Evolutionary conservation across 2,797 vertebrate species (phyloP).

Genomic region (Mormyrops boulengeri): DNA sequence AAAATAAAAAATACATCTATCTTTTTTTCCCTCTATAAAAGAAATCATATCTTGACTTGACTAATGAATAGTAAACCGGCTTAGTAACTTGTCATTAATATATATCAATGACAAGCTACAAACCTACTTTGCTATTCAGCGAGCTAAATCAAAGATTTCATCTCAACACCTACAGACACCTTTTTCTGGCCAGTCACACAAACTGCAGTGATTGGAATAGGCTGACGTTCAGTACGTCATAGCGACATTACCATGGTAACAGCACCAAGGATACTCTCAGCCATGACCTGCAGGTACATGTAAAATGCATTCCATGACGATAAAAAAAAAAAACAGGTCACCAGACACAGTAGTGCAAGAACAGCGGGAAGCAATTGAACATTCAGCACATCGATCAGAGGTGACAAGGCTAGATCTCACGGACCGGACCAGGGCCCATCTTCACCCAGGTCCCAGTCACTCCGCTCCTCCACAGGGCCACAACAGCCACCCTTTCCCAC

Average conservation of each 20-base stretch:
- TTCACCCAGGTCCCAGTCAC: neutral
- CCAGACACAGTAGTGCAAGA: neutral
- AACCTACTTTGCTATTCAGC: neutral
- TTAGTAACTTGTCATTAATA: neutral
- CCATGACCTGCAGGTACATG: neutral
- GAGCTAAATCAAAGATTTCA: neutral
- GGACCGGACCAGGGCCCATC: neutral
- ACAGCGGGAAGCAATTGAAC: neutral
- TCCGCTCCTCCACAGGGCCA: neutral
- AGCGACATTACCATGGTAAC: neutral
- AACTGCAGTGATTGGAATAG: neutral
- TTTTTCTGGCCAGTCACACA: neutral
- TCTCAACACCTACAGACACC: neutral
- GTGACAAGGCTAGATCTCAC: neutral
- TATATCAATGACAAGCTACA: neutral
- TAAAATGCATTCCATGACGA: neutral
- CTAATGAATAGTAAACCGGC: neutral
- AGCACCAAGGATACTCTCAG: neutral
- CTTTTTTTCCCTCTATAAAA: neutral
- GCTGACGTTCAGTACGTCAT: neutral
- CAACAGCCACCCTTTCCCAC: neutral
- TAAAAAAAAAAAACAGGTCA: neutral
- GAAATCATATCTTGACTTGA: neutral
- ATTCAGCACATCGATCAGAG: neutral
- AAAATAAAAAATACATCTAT: neutral